These are phyloP conservation scores for Merops nubicus DNA, from an alignment of 2,113 vertebrate genomes.

Conservation along the genomic window DNA sequence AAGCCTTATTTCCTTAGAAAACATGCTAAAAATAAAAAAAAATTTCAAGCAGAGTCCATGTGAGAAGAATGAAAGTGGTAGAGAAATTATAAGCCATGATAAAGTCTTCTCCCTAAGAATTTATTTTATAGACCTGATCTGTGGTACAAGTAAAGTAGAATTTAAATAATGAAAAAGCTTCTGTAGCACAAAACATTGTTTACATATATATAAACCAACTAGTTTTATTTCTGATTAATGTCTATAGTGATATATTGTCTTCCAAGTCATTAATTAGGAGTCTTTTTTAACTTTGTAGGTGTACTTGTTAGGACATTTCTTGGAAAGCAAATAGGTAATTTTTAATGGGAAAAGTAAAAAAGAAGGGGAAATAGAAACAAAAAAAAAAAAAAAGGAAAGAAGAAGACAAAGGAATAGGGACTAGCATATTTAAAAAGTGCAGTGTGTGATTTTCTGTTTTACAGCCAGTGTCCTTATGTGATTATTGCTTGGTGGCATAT, in stretches of 20 bases:
- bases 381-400: background rate
- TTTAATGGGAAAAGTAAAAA: background rate
- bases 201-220: background rate
- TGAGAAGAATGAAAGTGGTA: background rate
- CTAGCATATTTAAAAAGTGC: background rate
- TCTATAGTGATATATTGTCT: background rate
- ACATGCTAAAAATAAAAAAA: background rate
- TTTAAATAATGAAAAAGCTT: background rate
- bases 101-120: background rate
- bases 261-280: background rate
- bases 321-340: background rate
- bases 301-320: background rate
- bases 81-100: background rate
- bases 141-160: background rate
- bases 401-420: too few relatives aligned
- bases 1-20: background rate
- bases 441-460: background rate
- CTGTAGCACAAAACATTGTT: background rate
- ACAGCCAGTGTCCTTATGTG: background rate
- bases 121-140: background rate
- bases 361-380: background rate
- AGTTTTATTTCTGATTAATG: background rate
- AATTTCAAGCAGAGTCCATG: background rate
- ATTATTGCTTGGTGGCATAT: conserved; percentile 42
- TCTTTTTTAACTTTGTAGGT: background rate